Percentiles rank a stretch among this genome's conserved stretches.
phyloP scores from a whole-genome alignment of 2,113 vertebrate genomes.

The Monarcha castaneiventris region DNA sequence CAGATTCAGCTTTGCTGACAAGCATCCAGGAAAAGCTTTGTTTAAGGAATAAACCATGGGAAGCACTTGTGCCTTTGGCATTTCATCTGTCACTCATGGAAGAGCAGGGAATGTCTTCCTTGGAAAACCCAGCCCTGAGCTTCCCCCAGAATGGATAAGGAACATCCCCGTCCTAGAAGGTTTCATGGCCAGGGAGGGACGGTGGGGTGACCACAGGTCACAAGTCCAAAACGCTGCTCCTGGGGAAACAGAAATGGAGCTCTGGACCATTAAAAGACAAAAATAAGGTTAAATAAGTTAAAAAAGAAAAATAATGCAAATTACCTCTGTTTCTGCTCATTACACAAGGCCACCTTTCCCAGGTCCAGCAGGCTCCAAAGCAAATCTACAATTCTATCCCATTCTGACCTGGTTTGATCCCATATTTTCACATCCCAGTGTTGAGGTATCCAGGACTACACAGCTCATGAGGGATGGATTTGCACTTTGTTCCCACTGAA shows the following conservation, averaged over 20 bases:
- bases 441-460: background rate
- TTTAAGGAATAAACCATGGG: background rate
- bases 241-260: background rate
- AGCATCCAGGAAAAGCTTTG: background rate
- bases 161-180: background rate
- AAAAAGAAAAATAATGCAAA: background rate
- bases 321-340: background rate
- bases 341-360: background rate
- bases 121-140: background rate
- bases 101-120: background rate
- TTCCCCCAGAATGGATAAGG: background rate
- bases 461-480: background rate
- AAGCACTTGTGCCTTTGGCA: background rate
- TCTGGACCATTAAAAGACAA: background rate
- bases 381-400: background rate
- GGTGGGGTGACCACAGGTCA: accelerated
- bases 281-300: background rate
- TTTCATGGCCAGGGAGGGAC: background rate
- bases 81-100: background rate
- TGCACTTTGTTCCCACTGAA: background rate
- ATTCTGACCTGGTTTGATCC: background rate
- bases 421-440: background rate
- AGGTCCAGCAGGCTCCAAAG: background rate
- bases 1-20: background rate
- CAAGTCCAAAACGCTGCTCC: background rate